Evolutionary conservation across 2,797 vertebrate species (phyloP), one percentile per base, ranked within the genome.

Genomic region (Leptoclinus maculatus): DNA sequence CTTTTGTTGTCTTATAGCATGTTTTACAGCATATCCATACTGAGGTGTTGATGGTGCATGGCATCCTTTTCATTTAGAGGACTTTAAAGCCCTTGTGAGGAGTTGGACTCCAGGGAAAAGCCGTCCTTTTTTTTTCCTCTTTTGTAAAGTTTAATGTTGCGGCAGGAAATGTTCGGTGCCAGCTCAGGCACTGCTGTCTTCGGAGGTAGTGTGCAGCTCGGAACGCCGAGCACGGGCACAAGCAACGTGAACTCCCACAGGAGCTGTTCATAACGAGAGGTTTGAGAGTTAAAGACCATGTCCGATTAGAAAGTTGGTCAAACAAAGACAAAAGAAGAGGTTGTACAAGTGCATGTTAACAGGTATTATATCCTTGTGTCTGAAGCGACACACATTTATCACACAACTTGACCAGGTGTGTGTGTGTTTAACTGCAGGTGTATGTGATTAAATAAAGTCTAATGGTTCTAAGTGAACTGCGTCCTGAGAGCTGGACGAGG

Each of bases 391-490:
- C 51, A 56, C 80, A 85, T 86, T 45, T 23, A 69, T 86, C 86
- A 56, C 74, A 66, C 43, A 71, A 66, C 49, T 82, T 54, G 66
- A 84, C 83, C 87, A 90, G 88, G 84, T 89, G 86, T 90, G 86
- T 90, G 86, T 86, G 84, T 86, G 85, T 90, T 90, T 92, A 92
- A 84, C 80, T 85, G 85, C 85, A 82, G 78, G 83, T 88, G 84
- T 77, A 59, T 81, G 91, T 82, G 83, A 91, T 95, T 94, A 93
- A 95, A 92, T 91, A 93, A 95, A 89, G 88, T 83, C 69, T 92
- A 92, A 95, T 94, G 92, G 89, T 91, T 94, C 90, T 91, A 91
- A 92, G 85, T 87, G 86, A 94, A 87, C 92, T 89, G 88, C 79
- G 78, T 93, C 92, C 93, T 79, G 86, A 88, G 93, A 83, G 88